A percentile compares a stretch with the other conserved stretches of the same genome.
Conservation (phyloP, 2,113 vertebrate genomes). For the Myotis yumanensis region DNA sequence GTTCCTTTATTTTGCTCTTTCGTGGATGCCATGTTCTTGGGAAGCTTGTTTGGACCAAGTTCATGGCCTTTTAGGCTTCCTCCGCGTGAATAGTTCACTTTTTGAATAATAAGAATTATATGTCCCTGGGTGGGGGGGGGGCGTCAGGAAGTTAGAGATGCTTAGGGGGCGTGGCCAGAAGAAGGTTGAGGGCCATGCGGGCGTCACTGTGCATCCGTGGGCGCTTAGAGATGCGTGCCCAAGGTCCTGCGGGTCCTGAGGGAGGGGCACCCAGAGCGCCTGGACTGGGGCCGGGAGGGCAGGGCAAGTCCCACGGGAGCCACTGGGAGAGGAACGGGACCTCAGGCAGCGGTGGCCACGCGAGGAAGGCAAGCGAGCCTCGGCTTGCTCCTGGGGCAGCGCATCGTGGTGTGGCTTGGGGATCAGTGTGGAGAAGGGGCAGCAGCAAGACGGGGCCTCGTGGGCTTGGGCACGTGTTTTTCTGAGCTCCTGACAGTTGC, state of each 20-base stretch:
- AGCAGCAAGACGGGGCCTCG: neutral
- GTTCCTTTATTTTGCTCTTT: too few species aligned
- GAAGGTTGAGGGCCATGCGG: neutral
- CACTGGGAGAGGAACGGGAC: neutral
- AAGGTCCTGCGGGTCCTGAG: neutral
- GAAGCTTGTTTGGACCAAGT: too few species aligned
- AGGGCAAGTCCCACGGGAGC: neutral
- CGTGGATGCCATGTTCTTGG: too few species aligned
- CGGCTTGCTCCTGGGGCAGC: neutral
- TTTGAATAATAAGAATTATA: too few species aligned
- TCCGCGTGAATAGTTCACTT: too few species aligned
- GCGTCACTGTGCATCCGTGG: fast-evolving
- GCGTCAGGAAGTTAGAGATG: too few species aligned
- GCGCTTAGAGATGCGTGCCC: neutral
- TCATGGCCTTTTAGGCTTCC: too few species aligned
- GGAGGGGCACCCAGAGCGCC: neutral
- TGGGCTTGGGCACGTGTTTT: constrained; percentile 17
- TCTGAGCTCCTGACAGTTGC: neutral
- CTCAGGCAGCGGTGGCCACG: neutral
- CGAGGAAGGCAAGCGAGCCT: neutral
- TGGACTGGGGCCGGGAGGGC: neutral
- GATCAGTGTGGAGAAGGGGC: neutral
- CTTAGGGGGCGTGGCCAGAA: too few species aligned
- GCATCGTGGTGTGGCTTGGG: neutral
- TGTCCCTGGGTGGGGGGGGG: too few species aligned